Evolutionary conservation across 2,888 invertebrate species (phyloP).

Genomic region (Margaritifera margaritifera): DNA sequence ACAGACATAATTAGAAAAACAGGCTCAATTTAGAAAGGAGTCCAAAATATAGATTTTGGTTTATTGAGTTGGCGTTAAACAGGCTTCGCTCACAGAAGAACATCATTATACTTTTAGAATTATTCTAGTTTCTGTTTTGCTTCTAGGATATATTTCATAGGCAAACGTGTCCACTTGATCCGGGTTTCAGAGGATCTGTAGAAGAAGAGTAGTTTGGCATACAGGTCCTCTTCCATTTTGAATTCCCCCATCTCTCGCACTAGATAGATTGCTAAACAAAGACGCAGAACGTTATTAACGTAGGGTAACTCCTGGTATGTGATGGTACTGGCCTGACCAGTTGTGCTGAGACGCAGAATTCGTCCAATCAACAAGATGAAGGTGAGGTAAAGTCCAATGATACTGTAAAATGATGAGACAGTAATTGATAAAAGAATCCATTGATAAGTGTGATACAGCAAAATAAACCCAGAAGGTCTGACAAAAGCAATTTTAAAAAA

Average conservation of each 20-base stretch:
- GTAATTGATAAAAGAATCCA: not conserved
- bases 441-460: not conserved
- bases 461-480: not conserved
- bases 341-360: slow-evolving; percentile 86
- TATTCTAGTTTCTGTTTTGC: slow-evolving; percentile 43
- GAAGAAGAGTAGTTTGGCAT: slow-evolving; percentile 97
- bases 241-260: slow-evolving; percentile 96
- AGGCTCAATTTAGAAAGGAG: too few species aligned
- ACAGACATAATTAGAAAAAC: too few species aligned
- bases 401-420: slow-evolving; percentile 71
- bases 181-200: slow-evolving; percentile 97
- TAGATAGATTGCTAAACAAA: slow-evolving; percentile 78
- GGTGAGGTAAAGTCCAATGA: slow-evolving; percentile 96
- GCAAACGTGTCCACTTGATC: slow-evolving; percentile 80
- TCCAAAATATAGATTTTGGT: too few species aligned
- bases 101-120: too few species aligned
- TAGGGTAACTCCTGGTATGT: slow-evolving; percentile 79
- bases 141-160: slow-evolving; percentile 37
- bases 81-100: too few species aligned
- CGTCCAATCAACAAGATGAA: slow-evolving; percentile 95
- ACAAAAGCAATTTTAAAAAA: not conserved
- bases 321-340: slow-evolving; percentile 88
- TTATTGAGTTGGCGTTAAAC: too few species aligned
- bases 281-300: slow-evolving; percentile 77
- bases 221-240: slow-evolving; percentile 95